phyloP scores from a whole-genome alignment of 2,797 vertebrate species.

The Ambastaia sidthimunki region DNA sequence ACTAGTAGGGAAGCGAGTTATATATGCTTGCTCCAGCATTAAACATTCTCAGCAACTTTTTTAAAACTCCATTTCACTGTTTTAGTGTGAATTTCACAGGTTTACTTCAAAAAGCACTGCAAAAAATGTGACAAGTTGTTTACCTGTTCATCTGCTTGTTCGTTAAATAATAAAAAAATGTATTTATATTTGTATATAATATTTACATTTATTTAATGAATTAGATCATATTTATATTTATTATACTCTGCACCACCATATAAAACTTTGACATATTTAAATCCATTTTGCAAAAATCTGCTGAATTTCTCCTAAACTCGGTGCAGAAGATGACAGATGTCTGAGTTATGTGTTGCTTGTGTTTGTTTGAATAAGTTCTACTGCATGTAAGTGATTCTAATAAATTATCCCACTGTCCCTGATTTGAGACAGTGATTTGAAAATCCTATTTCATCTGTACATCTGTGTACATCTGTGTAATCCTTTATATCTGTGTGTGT shows the following conservation, averaged over 20 bases:
- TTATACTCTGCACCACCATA: background rate
- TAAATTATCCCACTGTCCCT: constrained; percentile 4
- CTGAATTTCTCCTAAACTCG: background rate
- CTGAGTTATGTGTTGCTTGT: background rate
- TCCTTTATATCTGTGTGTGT: background rate
- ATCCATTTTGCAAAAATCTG: background rate
- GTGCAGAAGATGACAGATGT: background rate
- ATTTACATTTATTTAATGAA: too few species aligned
- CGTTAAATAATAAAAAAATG: too few species aligned
- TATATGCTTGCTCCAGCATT: too few species aligned
- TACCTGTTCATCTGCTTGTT: too few species aligned
- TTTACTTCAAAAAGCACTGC: too few species aligned
- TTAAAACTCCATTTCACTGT: too few species aligned
- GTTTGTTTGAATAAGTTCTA: background rate
- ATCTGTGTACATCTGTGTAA: too few species aligned
- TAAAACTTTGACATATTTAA: background rate
- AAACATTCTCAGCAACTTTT: too few species aligned
- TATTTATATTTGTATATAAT: too few species aligned
- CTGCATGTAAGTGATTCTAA: background rate
- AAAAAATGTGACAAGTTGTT: too few species aligned
- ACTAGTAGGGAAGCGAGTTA: too few species aligned
- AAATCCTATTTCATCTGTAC: constrained; percentile 22
- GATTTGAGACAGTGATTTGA: background rate
- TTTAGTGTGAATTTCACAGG: too few species aligned
- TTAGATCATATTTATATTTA: background rate